Conservation (phyloP, 2,888 invertebrate species). For the Entomobrya proxima region DNA sequence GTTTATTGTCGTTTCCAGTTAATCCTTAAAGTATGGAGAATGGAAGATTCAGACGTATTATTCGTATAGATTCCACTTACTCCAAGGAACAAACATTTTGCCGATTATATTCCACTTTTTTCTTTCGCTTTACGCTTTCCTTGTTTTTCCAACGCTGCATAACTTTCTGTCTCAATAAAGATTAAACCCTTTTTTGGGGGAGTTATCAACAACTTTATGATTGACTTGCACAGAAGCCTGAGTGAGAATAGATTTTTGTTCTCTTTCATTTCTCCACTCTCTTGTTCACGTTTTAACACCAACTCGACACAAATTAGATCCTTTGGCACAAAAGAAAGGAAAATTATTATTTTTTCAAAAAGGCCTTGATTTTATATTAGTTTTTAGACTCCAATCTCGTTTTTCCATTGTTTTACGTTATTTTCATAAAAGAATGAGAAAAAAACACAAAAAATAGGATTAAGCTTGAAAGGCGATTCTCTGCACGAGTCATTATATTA, state of each 20-base stretch:
- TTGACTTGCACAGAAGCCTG: slow-evolving; percentile 2
- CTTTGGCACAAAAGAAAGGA: neutral
- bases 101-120: slow-evolving; percentile 18
- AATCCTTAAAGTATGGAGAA: slow-evolving; percentile 10
- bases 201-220: slow-evolving; percentile 35
- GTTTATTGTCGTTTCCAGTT: slow-evolving; percentile 48
- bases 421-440: neutral
- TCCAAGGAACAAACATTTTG: neutral
- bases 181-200: slow-evolving; percentile 3
- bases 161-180: slow-evolving; percentile 13
- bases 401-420: neutral
- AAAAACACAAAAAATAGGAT: neutral
- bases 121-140: neutral
- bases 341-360: slow-evolving; percentile 13
- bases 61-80: neutral
- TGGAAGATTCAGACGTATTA: too few relatives aligned
- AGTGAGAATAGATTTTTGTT: neutral
- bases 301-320: slow-evolving; percentile 17
- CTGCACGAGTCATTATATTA: slow-evolving; percentile 44
- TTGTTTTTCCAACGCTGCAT: neutral
- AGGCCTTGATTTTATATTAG: slow-evolving; percentile 5
- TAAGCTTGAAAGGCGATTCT: neutral
- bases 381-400: too few relatives aligned
- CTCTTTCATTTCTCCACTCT: neutral
- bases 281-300: slow-evolving; percentile 17